Base-by-base conservation (phyloP, 2,888 invertebrate genomes). In the Cartodere bifasciata region DNA sequence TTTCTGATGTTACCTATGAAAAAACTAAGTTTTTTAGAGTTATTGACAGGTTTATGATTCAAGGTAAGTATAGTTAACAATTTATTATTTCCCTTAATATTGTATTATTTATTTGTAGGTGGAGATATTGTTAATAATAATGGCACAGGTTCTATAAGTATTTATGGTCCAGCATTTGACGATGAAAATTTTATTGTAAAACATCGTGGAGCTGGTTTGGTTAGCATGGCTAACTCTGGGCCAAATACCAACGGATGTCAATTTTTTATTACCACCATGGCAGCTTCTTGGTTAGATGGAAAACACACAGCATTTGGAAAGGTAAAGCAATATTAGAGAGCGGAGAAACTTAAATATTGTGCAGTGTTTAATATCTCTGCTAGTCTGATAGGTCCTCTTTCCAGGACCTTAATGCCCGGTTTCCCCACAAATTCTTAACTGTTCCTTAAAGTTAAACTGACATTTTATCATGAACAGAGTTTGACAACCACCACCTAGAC, bases 231-330 rank as follows among this genome's bases (percentile, higher is more conserved):
- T 2, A 92, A 94, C 57, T 71, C 72, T 50, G 78, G 79, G 13
- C 75, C 74, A 32, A 69, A 92, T 52, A 84, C 90, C n/a, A 94
- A 94, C 61, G 90, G 91, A 3, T 91, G 88, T 44, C 94, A 94
- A 60, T 94, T 94, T 61, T 81, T 92, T 56, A 84, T 95, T 47
- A 90, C 88, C n/a, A 82, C 84, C 2, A 73, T 80, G 38, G 71
- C 78, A 10, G 81, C 91, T 2, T 78, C 82, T 2, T 92, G 91
- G 91, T 60, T 94, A 39, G 84, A 94, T 60, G 83, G 81, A 23
- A 72, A 80, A 38, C 88, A 94, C 53, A 84, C 85, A 2, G 79
- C 88, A 11, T 84, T 92, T 56, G 92, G 92, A 48, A 91, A 83
- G 67, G 87, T 85, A 52, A 29, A 22, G n/a, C n/a, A n/a, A n/a